Evolutionary conservation across 2,888 invertebrate species (phyloP).

Genomic region (Hydriomena furcata): DNA sequence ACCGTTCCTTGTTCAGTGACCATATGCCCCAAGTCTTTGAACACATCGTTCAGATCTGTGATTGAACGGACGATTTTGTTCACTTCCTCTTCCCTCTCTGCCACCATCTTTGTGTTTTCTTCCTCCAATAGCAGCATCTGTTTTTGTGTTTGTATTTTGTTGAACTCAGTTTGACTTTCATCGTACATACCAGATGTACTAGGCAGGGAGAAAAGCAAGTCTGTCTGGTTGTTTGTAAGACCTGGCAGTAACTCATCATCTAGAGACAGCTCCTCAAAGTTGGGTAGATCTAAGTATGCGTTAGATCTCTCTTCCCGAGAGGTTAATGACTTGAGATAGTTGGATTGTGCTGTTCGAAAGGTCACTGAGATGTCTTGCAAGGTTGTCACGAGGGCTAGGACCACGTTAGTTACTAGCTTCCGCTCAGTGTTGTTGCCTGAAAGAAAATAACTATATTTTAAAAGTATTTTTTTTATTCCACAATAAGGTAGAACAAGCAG

Average conservation of each 20-base stretch:
- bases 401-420: constrained; percentile 91
- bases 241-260: constrained; percentile 74
- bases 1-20: constrained; percentile 95
- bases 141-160: constrained; percentile 84
- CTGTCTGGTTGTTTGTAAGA: constrained; percentile 70
- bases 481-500: too few relatives aligned
- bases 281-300: constrained; percentile 91
- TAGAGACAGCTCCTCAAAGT: constrained; percentile 83
- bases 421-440: constrained; percentile 88
- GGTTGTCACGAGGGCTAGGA: constrained; percentile 91
- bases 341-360: constrained; percentile 93
- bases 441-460: too few relatives aligned
- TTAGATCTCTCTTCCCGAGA: constrained; percentile 95
- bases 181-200: constrained; percentile 71
- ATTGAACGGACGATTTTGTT: constrained; percentile 96
- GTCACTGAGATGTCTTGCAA: constrained; percentile 93
- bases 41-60: constrained; percentile 96
- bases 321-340: constrained; percentile 93
- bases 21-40: constrained; percentile 92
- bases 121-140: constrained; percentile 93
- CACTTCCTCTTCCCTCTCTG: constrained; percentile 93
- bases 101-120: constrained; percentile 89
- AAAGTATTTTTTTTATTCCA: too few relatives aligned
- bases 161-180: constrained; percentile 72
- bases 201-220: constrained; percentile 67